A percentile compares a stretch with the other conserved stretches of the same genome.
phyloP scores from a whole-genome alignment of 1,140 invertebrate species.

The Zaprionus capensis region DNA sequence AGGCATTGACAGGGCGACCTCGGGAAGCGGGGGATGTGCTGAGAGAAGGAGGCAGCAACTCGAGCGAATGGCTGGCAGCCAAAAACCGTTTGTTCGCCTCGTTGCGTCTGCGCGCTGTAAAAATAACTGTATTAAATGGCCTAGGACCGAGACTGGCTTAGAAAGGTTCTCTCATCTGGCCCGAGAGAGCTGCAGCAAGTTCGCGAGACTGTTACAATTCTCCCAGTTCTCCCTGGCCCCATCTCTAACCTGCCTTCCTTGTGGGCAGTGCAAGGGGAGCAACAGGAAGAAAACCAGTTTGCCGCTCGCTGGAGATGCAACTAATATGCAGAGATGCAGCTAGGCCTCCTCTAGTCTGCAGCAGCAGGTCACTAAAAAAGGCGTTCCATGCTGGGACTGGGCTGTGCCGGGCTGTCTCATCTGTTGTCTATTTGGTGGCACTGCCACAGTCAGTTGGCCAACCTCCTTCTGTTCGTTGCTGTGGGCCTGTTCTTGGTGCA shows the following conservation, averaged over 20 bases:
- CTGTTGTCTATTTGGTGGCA: constrained; percentile 77
- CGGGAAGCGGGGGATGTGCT: constrained; percentile 7
- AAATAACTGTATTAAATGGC: constrained; percentile 82
- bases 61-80: constrained; percentile 65
- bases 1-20: constrained; percentile 35
- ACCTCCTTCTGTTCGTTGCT: constrained; percentile 56
- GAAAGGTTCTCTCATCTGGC: constrained; percentile 22
- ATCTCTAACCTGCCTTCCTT: neutral
- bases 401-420: constrained; percentile 65
- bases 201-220: constrained; percentile 68
- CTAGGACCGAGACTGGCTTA: constrained; percentile 47
- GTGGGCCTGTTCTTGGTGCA: constrained; percentile 70
- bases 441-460: constrained; percentile 24
- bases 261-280: constrained; percentile 19
- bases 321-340: constrained; percentile 13
- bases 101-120: constrained; percentile 53
- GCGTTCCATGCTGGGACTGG: constrained; percentile 56
- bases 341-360: constrained; percentile 5
- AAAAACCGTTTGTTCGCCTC: constrained; percentile 65
- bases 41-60: constrained; percentile 31
- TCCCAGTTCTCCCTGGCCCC: neutral
- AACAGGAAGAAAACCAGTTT: constrained; percentile 61
- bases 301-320: constrained; percentile 4
- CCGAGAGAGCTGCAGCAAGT: constrained; percentile 3
- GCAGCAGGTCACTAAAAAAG: constrained; percentile 50